Base-by-base conservation (phyloP, 2,888 invertebrate species). In the Coenonympha arcania region DNA sequence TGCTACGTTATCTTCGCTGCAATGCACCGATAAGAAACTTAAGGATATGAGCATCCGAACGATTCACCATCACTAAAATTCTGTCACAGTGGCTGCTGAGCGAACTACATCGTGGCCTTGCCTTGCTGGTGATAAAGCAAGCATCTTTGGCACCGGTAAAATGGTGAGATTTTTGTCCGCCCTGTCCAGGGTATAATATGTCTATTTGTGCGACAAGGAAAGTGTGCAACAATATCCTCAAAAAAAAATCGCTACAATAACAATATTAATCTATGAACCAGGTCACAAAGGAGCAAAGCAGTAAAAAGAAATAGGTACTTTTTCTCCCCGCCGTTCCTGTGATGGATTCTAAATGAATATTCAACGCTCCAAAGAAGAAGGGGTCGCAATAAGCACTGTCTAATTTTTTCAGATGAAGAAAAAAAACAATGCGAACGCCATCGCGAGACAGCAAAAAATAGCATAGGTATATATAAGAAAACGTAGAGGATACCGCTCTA, bases 391-490 rank as follows among this genome's bases (percentile, higher is more conserved):
- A 66, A 76, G 70, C 66, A 63, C 63, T 66, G 65, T 66, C 69
- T 73, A 75, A 75, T 78, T 74, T 69, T 75, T 71, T 66, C 70
- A 58, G 63, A 63, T 60, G 71, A 72, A 76, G 73, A 78, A 73
- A 76, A 76, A 75, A 77, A 71, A n/a, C n/a, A n/a, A n/a, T n/a
- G n/a, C n/a, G n/a, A 52, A 62, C 69, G 71, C 73, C 75, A 81
- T 82, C 69, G 76, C 69, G 71, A 76, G 76, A 74, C 75, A 79
- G 79, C 79, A 78, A 81, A 45, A 52, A 80, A 81, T 78, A 75
- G 73, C 74, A 79, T 80, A 81, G 79, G 83, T 84, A 84, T 81
- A 81, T n/a, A n/a, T n/a, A n/a, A n/a, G n/a, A n/a, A n/a, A 81
- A 71, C 72, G 72, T 65, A 66, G 68, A 76, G 76, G 81, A 77